Evolutionary conservation across 2,888 invertebrate species (phyloP), one percentile per base, ranked within the genome.

Genomic region (Trimorus sp.): DNA sequence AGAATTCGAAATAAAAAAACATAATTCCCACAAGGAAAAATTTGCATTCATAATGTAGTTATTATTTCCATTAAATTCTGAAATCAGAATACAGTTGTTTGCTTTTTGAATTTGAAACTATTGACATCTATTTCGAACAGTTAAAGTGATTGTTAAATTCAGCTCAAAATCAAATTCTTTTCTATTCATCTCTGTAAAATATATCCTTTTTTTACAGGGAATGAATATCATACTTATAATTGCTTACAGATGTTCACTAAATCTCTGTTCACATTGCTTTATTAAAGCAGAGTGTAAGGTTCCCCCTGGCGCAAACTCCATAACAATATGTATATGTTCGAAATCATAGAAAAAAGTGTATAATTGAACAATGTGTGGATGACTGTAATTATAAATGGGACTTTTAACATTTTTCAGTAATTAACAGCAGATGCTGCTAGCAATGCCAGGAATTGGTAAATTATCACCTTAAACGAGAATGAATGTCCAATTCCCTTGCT

Each of bases 281-380:
- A 93, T 88, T 4, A 26, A 26, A 26, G 26, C 26, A 26, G 95
- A 95, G 90, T 97, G 99, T 7, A 97, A 92, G 75, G 97, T 96
- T 40, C 96, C 96, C 76, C 95, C 95, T 11, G 97, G 96, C 0
- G 99, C 99, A 92, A 96, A 99, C 92, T 99, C 99, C 74, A 99
- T 93, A 83, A 99, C 98, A 84, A 99, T 93, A 93, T 98, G 99
- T 73, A 99, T 96, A 60, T 98, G 93, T 54, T 95, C 95, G 42
- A 96, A 96, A 90, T 99, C 99, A 88, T 98, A 97, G 88, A 99
- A 99, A 91, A 98, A 99, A 0, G 98, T 98, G 90, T 96, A 98
- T 93, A 99, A 94, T 69, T 97, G 94, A 38, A 99, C 92, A 87
- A 99, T 98, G 90, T 99, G 97, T 0, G 96, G 96, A 92, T 99